Evolutionary conservation across 2,113 vertebrate species (phyloP).

Genomic region (Canis aureus): DNA sequence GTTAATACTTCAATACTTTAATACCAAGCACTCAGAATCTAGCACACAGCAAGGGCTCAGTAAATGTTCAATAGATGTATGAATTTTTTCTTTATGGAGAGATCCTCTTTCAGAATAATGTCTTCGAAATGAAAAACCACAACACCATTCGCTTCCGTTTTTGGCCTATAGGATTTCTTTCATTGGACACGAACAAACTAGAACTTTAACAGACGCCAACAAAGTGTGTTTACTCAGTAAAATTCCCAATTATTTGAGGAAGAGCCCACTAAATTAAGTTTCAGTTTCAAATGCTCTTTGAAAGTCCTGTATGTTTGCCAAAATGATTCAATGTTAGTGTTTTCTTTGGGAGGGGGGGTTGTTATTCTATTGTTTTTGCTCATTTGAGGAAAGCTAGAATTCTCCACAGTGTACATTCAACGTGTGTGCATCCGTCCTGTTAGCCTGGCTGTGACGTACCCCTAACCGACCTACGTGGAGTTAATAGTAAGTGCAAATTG

Average conservation of each 20-base stretch:
- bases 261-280: conserved; percentile 47
- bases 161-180: not conserved
- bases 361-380: not conserved
- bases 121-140: conserved; percentile 1
- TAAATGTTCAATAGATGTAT: not conserved
- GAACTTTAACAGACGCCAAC: not conserved
- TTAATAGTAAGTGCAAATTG: not conserved
- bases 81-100: not conserved
- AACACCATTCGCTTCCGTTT: not conserved
- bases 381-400: not conserved
- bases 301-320: conserved; percentile 56
- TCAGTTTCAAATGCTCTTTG: conserved; percentile 62
- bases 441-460: not conserved
- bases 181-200: conserved; percentile 29
- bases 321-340: not conserved
- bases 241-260: conserved; percentile 46
- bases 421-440: not conserved
- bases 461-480: not conserved
- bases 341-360: not conserved
- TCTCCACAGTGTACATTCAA: not conserved
- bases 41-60: not conserved
- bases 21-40: not conserved
- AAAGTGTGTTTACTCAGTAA: conserved; percentile 53
- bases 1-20: not conserved
- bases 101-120: not conserved